phyloP scores from a whole-genome alignment of 2,797 vertebrate genomes.

The Danio kyathit region DNA sequence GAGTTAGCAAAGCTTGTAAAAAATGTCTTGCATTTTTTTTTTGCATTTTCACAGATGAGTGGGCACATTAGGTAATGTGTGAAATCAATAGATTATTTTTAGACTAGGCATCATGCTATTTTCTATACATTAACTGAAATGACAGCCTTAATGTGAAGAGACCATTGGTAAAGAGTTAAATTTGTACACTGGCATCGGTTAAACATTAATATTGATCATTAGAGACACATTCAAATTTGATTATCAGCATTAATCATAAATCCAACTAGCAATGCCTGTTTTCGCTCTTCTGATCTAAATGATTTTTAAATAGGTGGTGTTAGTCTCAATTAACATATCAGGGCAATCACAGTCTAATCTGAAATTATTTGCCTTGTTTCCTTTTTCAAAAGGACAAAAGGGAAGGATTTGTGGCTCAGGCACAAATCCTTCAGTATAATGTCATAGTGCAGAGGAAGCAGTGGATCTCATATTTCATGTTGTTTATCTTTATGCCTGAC shows the following conservation, averaged over 20 bases:
- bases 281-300: conserved; percentile 23
- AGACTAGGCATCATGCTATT: not conserved
- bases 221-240: conserved; percentile 27
- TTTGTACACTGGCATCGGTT: not conserved
- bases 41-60: conserved; percentile 8
- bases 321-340: not conserved
- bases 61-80: conserved; percentile 1
- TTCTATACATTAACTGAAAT: not conserved
- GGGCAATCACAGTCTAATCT: not conserved
- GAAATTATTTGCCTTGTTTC: not conserved
- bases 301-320: conserved; percentile 30
- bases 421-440: conserved; percentile 8
- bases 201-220: conserved; percentile 22
- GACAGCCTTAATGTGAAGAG: not conserved
- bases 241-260: conserved; percentile 22
- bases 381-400: conserved; percentile 17
- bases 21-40: not conserved
- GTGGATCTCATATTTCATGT: conserved; percentile 15
- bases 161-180: not conserved
- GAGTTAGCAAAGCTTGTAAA: conserved; percentile 17
- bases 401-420: not conserved
- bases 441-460: not conserved
- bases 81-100: conserved; percentile 38
- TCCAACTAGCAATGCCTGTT: conserved; percentile 14
- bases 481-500: not conserved